phyloP scores from a whole-genome alignment of 1,140 invertebrate species.

The Drosophila punjabiensis region DNA sequence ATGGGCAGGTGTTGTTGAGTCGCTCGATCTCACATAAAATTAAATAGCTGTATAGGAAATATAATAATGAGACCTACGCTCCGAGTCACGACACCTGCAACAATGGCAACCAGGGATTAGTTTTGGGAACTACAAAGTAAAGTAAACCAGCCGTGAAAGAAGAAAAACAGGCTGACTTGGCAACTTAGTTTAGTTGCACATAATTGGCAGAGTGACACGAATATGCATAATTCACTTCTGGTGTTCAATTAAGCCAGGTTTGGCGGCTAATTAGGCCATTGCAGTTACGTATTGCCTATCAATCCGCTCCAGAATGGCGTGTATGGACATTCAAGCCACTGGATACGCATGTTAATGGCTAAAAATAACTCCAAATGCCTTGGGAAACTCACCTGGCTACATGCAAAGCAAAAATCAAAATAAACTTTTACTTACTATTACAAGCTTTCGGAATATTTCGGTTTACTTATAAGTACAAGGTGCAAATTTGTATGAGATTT shows the following conservation, averaged over 20 bases:
- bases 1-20: slow-evolving; percentile 29
- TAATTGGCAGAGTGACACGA: slow-evolving; percentile 19
- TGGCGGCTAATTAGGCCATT: slow-evolving; percentile 24
- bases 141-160: slow-evolving; percentile 1
- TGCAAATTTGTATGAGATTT: slow-evolving; percentile 2
- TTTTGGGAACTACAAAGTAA: slow-evolving; percentile 45
- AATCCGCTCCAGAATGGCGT: slow-evolving; percentile 20
- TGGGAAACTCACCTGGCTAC: slow-evolving; percentile 12
- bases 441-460: not conserved
- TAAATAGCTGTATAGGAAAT: slow-evolving; percentile 37
- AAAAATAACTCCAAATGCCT: slow-evolving; percentile 37
- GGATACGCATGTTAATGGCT: slow-evolving; percentile 25
- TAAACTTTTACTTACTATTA: not conserved
- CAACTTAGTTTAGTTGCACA: slow-evolving; percentile 27
- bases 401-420: not conserved
- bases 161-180: not conserved
- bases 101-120: slow-evolving; percentile 57
- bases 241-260: slow-evolving; percentile 6
- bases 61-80: slow-evolving; percentile 34
- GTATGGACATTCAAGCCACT: not conserved
- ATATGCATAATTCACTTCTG: slow-evolving; percentile 40
- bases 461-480: not conserved
- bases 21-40: slow-evolving; percentile 42
- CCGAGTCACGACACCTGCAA: slow-evolving; percentile 35
- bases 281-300: not conserved